Evolutionary conservation across 1,140 invertebrate species (phyloP), one percentile per base, ranked within the genome.

Genomic region (Bombus breviceps): DNA sequence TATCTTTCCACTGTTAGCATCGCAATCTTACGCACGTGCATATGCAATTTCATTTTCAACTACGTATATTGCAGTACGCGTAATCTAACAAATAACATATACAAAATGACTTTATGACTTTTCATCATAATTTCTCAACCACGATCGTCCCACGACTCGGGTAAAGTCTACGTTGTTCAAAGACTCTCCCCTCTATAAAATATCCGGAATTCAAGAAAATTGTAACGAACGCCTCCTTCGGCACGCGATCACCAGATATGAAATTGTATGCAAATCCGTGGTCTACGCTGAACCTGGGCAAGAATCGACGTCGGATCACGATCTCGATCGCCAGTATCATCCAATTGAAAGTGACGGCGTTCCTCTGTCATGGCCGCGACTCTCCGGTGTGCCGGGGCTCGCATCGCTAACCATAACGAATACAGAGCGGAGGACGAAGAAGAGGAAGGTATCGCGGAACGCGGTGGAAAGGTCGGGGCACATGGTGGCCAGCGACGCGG

Each of bases 341-440:
- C 68, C 77, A 85, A 77, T 37, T 85, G 78, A 85, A 83, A 81
- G 59, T 83, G 71, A 72, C 71, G 86, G 82, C 34, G 47, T 87
- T 92, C 89, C 87, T 92, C 89, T 92, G 91, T 92, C 91, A 92
- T 90, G 90, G 88, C 88, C 84, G 90, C 89, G 90, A 87, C 72
- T 88, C 81, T 88, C 84, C 79, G 88, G 86, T 83, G 62, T 76
- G 53, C 77, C 88, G 85, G 77, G 41, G 73, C 84, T 84, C 80
- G 73, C 74, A 66, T 86, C 72, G 89, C 81, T 68, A 87, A 86
- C 81, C 79, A 83, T 66, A 83, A 43, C 73, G 83, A 84, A 79
- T 68, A 77, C 88, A 68, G 71, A 80, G 53, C 81, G 57, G 69
- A 59, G 83, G 53, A 34, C 73, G 69, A 78, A 74, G 57, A 64